These are phyloP conservation scores for Cecropterus lyciades DNA, from an alignment of 1,140 invertebrate species.

Conservation along the genomic window DNA sequence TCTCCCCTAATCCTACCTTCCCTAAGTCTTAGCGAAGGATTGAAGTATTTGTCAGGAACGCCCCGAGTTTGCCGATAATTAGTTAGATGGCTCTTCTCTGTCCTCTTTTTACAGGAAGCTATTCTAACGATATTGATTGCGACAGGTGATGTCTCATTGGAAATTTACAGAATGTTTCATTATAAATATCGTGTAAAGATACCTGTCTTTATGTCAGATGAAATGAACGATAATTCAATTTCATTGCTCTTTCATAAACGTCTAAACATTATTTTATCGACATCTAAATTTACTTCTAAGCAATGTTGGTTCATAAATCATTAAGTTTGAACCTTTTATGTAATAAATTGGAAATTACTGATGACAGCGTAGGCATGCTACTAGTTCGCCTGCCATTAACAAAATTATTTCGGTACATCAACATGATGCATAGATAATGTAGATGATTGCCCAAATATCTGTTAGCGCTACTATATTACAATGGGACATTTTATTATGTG, in stretches of 20 bases:
- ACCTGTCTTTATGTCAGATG: background rate
- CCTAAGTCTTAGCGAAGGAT: constrained; percentile 30
- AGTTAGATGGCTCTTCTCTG: constrained; percentile 19
- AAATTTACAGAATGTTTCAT: background rate
- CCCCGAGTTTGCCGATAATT: constrained; percentile 35
- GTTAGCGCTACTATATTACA: background rate
- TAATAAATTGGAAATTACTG: no score
- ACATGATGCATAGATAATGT: background rate
- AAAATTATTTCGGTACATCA: background rate
- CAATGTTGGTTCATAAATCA: no score
- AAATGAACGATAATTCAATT: background rate
- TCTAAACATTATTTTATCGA: background rate
- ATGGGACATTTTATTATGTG: background rate
- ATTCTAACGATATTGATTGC: constrained; percentile 32
- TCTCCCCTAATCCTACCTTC: constrained; percentile 25
- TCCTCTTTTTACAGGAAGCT: constrained; percentile 29
- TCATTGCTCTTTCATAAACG: no score
- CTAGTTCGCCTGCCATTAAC: background rate
- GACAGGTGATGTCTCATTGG: constrained; percentile 7
- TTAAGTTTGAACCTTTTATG: no score
- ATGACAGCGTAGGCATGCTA: no score
- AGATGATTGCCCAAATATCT: background rate
- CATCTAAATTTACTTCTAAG: background rate
- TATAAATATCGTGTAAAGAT: background rate
- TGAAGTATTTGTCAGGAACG: constrained; percentile 32